phyloP scores from a whole-genome alignment of 2,113 vertebrate species.

The Caretta caretta region DNA sequence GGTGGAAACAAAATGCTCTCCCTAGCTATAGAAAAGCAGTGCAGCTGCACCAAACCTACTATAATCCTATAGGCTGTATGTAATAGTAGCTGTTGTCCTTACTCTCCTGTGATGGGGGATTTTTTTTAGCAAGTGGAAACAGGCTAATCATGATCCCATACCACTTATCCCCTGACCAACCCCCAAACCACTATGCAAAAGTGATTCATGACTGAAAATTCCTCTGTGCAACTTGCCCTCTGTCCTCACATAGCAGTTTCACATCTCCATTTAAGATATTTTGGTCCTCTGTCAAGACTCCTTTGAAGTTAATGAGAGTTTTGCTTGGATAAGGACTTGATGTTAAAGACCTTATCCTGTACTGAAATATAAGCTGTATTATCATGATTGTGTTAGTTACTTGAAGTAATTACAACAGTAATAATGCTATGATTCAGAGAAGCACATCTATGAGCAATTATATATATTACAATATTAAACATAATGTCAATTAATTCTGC shows the following conservation, averaged over 20 bases:
- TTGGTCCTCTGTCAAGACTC: background rate
- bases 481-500: background rate
- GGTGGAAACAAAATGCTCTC: background rate
- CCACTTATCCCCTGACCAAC: background rate
- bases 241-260: background rate
- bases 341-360: background rate
- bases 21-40: background rate
- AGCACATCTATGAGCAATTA: slow-evolving; percentile 7
- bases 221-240: background rate
- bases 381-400: background rate
- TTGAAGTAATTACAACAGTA: background rate
- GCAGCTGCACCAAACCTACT: background rate
- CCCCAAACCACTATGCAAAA: background rate
- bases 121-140: background rate
- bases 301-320: background rate
- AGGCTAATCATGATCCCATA: background rate
- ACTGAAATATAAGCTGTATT: background rate
- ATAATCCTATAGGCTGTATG: background rate
- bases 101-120: background rate
- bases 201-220: background rate
- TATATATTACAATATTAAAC: background rate
- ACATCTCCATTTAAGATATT: background rate
- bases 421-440: slow-evolving; percentile 26
- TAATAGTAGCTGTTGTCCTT: background rate
- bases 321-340: background rate